These are phyloP conservation scores for Amphiura filiformis DNA, from an alignment of 35 echinoderm and acorn worm species.

Conservation along the genomic window DNA sequence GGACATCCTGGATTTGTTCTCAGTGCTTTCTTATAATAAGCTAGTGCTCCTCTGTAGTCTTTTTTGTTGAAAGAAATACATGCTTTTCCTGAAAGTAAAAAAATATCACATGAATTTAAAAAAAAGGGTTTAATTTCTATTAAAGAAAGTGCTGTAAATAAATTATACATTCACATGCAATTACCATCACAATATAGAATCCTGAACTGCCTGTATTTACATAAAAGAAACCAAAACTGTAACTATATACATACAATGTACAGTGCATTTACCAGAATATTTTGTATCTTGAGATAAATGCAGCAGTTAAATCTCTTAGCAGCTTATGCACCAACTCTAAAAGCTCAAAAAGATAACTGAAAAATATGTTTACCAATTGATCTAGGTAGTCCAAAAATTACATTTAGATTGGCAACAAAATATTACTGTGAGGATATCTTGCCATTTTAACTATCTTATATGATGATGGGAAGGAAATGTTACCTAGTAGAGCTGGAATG, in stretches of 20 bases:
- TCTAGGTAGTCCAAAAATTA: background rate
- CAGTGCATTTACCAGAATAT: no score
- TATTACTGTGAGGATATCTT: background rate
- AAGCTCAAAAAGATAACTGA: background rate
- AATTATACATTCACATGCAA: no score
- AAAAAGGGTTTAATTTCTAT: background rate
- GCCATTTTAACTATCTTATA: background rate
- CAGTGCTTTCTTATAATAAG: constrained; percentile 97
- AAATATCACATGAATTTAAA: background rate
- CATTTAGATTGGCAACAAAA: background rate
- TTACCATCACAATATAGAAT: no score
- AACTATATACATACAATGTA: no score
- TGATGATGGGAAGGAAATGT: background rate
- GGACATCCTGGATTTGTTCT: constrained; percentile 95
- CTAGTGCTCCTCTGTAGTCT: constrained; percentile 82
- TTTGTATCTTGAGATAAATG: background rate
- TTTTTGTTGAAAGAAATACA: constrained; percentile 99
- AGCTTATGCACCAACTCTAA: no score
- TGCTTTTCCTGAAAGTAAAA: constrained; percentile 63
- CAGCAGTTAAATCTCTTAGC: background rate
- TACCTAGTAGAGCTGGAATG: constrained; percentile 90
- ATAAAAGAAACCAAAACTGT: no score
- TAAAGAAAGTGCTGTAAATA: background rate
- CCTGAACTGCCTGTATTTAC: background rate
- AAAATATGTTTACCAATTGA: constrained; percentile 32